phyloP scores from a whole-genome alignment of 2,113 vertebrate genomes.

The Enhydra lutris region DNA sequence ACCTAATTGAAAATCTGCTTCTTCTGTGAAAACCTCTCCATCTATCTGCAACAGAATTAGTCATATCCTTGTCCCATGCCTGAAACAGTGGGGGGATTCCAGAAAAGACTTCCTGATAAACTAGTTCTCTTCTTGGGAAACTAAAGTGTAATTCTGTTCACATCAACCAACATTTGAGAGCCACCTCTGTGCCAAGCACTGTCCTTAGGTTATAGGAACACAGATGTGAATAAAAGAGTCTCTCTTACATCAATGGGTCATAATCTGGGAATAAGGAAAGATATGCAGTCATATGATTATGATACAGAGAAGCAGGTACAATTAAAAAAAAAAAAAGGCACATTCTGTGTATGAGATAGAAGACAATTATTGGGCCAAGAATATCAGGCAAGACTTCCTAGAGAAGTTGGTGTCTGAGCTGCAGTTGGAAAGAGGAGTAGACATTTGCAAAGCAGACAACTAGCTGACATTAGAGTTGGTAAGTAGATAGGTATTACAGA shows the following conservation, averaged over 20 bases:
- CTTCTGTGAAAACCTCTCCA: neutral
- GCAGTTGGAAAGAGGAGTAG: neutral
- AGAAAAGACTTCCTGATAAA: neutral
- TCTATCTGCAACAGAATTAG: neutral
- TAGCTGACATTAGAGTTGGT: neutral
- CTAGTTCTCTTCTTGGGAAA: slow-evolving; percentile 5
- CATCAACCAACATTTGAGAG: neutral
- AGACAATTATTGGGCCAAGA: neutral
- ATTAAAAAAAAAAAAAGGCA: neutral
- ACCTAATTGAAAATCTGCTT: neutral
- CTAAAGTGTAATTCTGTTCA: neutral
- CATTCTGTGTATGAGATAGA: neutral
- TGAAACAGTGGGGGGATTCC: neutral
- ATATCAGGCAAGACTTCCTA: neutral
- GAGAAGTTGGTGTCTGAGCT: neutral
- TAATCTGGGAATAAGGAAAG: neutral
- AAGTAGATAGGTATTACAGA: neutral
- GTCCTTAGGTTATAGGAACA: neutral
- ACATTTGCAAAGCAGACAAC: neutral
- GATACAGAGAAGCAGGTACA: neutral
- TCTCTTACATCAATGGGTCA: neutral
- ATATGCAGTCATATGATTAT: neutral
- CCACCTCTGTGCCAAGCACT: neutral
- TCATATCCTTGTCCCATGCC: neutral
- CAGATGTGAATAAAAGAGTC: neutral